These are phyloP conservation scores for Tubulanus polymorphus DNA, from an alignment of 2,888 invertebrate genomes.

Conservation along the genomic window DNA sequence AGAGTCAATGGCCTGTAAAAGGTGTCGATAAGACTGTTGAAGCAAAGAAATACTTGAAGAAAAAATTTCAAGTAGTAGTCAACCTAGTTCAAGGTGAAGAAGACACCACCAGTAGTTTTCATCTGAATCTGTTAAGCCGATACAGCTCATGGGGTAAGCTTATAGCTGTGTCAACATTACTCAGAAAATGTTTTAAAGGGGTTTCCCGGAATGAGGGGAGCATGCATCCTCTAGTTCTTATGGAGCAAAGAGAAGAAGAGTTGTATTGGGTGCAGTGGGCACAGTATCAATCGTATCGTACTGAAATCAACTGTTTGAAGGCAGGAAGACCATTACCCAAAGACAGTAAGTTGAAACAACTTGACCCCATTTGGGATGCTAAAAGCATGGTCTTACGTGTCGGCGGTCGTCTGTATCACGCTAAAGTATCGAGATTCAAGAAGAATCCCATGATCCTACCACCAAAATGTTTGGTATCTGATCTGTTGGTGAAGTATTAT, in stretches of 20 bases:
- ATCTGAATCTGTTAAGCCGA: too few relatives aligned
- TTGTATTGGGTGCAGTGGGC: background rate
- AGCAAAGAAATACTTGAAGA: too few relatives aligned
- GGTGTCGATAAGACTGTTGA: too few relatives aligned
- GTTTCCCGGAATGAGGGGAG: background rate
- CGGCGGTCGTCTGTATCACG: background rate
- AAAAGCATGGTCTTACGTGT: background rate
- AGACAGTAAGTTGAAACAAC: background rate
- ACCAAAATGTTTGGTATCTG: background rate
- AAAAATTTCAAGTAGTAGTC: too few relatives aligned
- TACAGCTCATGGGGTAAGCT: too few relatives aligned
- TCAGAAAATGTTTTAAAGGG: too few relatives aligned
- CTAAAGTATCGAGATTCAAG: background rate
- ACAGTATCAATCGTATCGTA: background rate
- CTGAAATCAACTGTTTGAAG: background rate
- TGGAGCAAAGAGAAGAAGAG: background rate
- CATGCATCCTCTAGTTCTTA: background rate
- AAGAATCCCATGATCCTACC: background rate
- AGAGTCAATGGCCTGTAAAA: too few relatives aligned
- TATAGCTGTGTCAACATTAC: too few relatives aligned
- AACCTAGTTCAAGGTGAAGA: too few relatives aligned
- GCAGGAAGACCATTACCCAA: background rate
- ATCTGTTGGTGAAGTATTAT: background rate
- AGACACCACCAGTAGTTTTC: too few relatives aligned
- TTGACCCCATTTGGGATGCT: background rate